Conservation (phyloP, 2,797 vertebrate species). For the Cyclura pinguis region DNA sequence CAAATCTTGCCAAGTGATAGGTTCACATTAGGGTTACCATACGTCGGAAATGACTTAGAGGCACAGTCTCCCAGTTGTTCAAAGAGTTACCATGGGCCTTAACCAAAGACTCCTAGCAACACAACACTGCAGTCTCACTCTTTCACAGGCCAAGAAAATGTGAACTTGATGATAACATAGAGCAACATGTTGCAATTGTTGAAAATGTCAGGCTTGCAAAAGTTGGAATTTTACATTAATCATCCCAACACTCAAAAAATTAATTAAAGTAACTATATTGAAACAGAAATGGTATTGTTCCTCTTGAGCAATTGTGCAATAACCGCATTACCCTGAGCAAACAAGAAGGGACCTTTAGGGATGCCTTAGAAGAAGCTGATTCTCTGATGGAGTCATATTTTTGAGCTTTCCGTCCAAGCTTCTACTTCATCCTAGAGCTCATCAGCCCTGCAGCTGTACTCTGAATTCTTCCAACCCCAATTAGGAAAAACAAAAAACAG, state of each 20-base stretch:
- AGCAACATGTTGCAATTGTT: neutral
- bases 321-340: conserved; percentile 1
- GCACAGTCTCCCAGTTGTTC: neutral
- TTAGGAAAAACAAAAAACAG: conserved; percentile 65
- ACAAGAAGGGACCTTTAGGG: conserved; percentile 23
- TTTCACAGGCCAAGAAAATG: neutral
- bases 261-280: conserved; percentile 10
- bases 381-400: conserved; percentile 21
- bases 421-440: conserved; percentile 11
- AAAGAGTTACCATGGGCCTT: neutral
- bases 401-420: neutral
- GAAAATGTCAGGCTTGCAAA: conserved; percentile 10
- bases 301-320: conserved; percentile 7
- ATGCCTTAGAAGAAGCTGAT: conserved; percentile 18
- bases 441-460: conserved; percentile 63
- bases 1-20: too few relatives aligned
- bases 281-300: conserved; percentile 6
- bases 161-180: neutral
- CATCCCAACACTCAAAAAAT: neutral
- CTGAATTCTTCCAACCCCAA: conserved; percentile 44
- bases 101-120: neutral
- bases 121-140: neutral
- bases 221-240: conserved; percentile 4
- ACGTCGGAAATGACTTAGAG: too few relatives aligned
- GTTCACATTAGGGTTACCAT: too few relatives aligned